Percentiles rank a stretch among this genome's conserved stretches.
Conservation (phyloP, 2,113 vertebrate genomes). For the Symphodus melops region DNA sequence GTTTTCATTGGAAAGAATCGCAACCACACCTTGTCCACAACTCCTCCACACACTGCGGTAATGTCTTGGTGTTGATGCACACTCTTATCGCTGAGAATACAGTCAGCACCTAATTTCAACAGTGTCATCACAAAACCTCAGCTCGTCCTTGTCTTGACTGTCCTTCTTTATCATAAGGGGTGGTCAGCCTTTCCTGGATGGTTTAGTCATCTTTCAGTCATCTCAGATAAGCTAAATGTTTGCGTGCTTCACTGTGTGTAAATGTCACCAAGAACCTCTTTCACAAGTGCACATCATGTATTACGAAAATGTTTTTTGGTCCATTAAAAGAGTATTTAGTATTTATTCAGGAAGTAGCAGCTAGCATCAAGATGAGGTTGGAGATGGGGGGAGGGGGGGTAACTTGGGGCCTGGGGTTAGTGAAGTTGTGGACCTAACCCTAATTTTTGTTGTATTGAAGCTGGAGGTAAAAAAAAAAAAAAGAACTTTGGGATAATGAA, state of each 20-base stretch:
- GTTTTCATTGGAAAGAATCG: not conserved
- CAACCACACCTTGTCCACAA: slow-evolving; percentile 15
- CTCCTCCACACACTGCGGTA: slow-evolving; percentile 30
- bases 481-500: slow-evolving; percentile 4
- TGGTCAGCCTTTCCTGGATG: slow-evolving; percentile 17
- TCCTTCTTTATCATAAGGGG: not conserved
- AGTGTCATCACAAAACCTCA: slow-evolving; percentile 3
- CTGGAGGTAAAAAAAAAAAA: slow-evolving; percentile 27
- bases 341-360: slow-evolving; percentile 42
- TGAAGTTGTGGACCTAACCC: slow-evolving; percentile 30
- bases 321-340: not conserved
- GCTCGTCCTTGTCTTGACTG: slow-evolving; percentile 15
- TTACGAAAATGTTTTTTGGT: not conserved
- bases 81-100: not conserved
- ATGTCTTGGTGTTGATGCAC: not conserved
- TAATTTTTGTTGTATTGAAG: slow-evolving; percentile 1
- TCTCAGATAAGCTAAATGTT: not conserved
- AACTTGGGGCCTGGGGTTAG: slow-evolving; percentile 1
- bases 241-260: not conserved
- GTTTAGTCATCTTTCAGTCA: slow-evolving; percentile 8
- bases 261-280: not conserved
- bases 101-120: not conserved
- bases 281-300: slow-evolving; percentile 8
- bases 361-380: not conserved
- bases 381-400: not conserved